Base-by-base conservation (phyloP, 2,888 invertebrate genomes). In the Megamerina dolium region DNA sequence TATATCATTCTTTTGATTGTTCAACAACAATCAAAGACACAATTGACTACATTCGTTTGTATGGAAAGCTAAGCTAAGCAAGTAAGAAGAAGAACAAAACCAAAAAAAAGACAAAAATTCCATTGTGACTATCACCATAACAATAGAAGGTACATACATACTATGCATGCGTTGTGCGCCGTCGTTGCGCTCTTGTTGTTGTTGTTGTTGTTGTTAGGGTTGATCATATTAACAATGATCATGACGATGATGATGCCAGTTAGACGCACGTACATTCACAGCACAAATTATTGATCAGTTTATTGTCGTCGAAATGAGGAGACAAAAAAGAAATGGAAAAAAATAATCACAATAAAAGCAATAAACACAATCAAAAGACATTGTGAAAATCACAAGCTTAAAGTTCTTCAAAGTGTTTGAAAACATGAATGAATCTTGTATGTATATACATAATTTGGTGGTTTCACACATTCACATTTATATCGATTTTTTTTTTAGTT, bases 351-450 rank as follows among this genome's bases (percentile, higher is more conserved):
- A 41, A 46, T 23, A 23, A 2, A 2, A 23, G 23, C 4, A 20
- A 20, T 2, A 37, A 23, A 37, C 20, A 14, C 26, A 16, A 5
- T 14, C n/a, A 23, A 2, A 19, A 35, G 26, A 41, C 16, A 27
- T 19, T 13, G 20, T 16, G 3, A 18, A 13, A 58, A 58, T n/a
- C n/a, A n/a, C n/a, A n/a, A n/a, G n/a, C n/a, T n/a, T n/a, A n/a
- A n/a, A n/a, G n/a, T n/a, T n/a, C n/a, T n/a, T n/a, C n/a, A n/a
- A n/a, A n/a, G n/a, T 57, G 58, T 26, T 5, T 21, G 56, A 58
- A 63, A 64, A 64, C 65, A 65, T 65, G 63, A 65, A 65, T 65
- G 64, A 65, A 65, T 63, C 60, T 58, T 60, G 60, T 57, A 46
- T 48, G 41, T 43, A 9, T 41, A 19, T 35, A 39, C 60, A 60